Conservation (phyloP, 2,797 vertebrate species). For the Cryptoprocta ferox region DNA sequence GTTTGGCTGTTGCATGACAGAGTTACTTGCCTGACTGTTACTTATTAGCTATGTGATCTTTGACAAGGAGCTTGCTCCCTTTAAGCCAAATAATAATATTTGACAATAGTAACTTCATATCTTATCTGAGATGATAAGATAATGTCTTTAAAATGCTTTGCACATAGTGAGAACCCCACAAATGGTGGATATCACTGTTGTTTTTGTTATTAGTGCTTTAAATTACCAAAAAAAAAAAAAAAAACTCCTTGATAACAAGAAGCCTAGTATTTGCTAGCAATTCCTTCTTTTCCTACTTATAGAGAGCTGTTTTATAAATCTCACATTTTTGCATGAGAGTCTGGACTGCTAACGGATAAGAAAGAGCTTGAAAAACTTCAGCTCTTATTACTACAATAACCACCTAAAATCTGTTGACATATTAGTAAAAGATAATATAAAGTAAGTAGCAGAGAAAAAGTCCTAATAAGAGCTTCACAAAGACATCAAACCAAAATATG, state of each 20-base stretch:
- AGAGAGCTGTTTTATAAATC: not conserved
- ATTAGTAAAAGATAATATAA: not conserved
- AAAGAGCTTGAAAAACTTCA: not conserved
- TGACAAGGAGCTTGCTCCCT: not conserved
- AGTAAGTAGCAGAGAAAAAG: not conserved
- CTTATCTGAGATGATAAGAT: not conserved
- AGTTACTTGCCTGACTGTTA: not conserved
- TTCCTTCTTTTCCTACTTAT: not conserved
- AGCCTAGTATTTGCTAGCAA: not conserved
- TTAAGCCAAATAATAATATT: not conserved
- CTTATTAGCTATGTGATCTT: not conserved
- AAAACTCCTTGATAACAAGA: not conserved
- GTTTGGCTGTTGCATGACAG: not conserved
- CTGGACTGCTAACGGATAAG: not conserved
- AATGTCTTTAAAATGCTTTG: not conserved
- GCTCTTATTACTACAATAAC: not conserved
- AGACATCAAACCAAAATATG: not conserved
- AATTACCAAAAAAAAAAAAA: not conserved
- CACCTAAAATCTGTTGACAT: not conserved
- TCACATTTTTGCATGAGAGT: not conserved
- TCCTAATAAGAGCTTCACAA: not conserved
- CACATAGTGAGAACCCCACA: not conserved
- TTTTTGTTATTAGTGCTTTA: not conserved
- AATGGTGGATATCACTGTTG: not conserved
- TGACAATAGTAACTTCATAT: not conserved